Evolutionary conservation across 2,888 invertebrate genomes (phyloP), one percentile per base, ranked within the genome.

Genomic region (Eupeodes luniger): DNA sequence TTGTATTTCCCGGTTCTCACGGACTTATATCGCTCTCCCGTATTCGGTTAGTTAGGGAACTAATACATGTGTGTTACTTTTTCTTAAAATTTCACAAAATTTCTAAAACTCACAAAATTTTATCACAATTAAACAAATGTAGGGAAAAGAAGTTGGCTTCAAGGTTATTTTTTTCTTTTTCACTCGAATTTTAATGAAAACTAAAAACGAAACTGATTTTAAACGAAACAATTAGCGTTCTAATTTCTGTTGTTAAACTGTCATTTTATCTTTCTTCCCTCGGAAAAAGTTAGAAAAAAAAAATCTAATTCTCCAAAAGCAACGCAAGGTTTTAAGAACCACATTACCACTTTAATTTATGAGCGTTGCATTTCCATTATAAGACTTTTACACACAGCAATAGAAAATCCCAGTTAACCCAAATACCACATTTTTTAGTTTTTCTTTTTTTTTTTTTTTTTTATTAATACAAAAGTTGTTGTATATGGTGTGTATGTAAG

Each of bases 401-500:
- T 59, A 57, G 47, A 57, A 55, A 66, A 57, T 64, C 64, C 78
- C 57, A 83, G 79, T 87, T 87, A 87, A 87, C 86, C 86, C 57
- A 87, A 83, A 87, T 83, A 81, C 49, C 36, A 19, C 47, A 44
- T 59, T 16, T 67, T 51, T 67, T 19, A 19, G 19, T 19, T 67
- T 34, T 69, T 12, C 0, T 2, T 27, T 27, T 27, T 27, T 2
- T 27, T 27, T 27, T 12, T 0, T 2, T 27, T 27, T 27, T 27
- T 2, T 27, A 1, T 27, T 16, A 55, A 57, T 57, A 27, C n/a
- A 14, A 3, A 27, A 5, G 14, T 40, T 7, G 10, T 2, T 34
- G 27, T 14, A 12, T 9, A n/a, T 1, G 14, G 49, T 14, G 12
- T 14, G 27, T 59, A 1, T 27, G 40, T 5, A 40, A 2, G 6